Conservation (phyloP, 2,797 vertebrate genomes). For the Atherinosoma microstoma region DNA sequence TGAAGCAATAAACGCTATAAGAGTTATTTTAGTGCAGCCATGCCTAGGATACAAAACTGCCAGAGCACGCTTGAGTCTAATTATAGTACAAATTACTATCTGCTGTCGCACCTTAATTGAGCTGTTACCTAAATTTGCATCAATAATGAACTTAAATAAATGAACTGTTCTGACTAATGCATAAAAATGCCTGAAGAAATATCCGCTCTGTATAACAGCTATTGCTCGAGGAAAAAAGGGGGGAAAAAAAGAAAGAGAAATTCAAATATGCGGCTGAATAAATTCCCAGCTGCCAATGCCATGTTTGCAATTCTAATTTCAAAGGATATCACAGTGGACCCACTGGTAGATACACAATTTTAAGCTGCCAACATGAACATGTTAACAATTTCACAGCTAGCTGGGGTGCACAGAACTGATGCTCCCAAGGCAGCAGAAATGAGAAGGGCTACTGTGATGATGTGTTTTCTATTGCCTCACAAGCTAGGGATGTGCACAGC, state of each 20-base stretch:
- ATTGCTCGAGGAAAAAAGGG: slow-evolving; percentile 33
- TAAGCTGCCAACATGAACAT: slow-evolving; percentile 31
- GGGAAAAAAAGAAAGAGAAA: not conserved
- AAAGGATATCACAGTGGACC: slow-evolving; percentile 43
- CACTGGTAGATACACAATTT: slow-evolving; percentile 54
- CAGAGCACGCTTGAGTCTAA: slow-evolving; percentile 27
- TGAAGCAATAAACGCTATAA: slow-evolving; percentile 10
- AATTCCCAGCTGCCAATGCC: slow-evolving; percentile 38
- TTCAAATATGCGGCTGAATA: slow-evolving; percentile 34
- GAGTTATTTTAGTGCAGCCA: slow-evolving; percentile 17
- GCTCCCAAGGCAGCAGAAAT: not conserved
- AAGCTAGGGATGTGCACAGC: too few relatives aligned
- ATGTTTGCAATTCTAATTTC: slow-evolving; percentile 60
- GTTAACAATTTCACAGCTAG: slow-evolving; percentile 52
- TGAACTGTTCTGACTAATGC: slow-evolving; percentile 59
- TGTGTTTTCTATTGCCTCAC: not conserved
- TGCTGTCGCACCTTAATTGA: slow-evolving; percentile 46
- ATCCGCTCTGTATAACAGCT: slow-evolving; percentile 20
- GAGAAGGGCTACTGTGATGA: not conserved
- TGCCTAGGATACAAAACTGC: slow-evolving; percentile 13
- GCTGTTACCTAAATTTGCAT: slow-evolving; percentile 66
- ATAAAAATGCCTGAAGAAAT: slow-evolving; percentile 45
- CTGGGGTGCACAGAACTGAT: slow-evolving; percentile 37
- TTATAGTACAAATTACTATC: slow-evolving; percentile 18
- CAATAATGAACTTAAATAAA: slow-evolving; percentile 54